These are phyloP conservation scores for Trichechus manatus DNA, from an alignment of 2,113 vertebrate species.

Conservation along the genomic window DNA sequence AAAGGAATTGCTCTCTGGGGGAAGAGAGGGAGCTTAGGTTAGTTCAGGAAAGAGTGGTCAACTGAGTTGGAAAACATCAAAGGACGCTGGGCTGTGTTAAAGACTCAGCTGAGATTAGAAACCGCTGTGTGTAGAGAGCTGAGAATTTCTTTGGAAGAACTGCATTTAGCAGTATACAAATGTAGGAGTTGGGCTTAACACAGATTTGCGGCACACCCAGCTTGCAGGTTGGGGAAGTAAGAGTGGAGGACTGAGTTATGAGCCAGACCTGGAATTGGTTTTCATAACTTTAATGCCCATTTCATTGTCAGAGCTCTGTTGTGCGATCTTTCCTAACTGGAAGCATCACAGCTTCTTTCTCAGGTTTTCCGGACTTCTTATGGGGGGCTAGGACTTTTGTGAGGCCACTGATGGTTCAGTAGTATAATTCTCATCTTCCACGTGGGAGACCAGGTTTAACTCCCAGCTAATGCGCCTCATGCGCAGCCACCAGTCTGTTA, in stretches of 20 bases:
- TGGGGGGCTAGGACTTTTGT: too few relatives aligned
- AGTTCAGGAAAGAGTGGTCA: not conserved
- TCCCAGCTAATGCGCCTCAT: too few relatives aligned
- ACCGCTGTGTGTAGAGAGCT: accelerated
- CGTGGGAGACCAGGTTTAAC: too few relatives aligned
- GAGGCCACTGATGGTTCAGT: too few relatives aligned
- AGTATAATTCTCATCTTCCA: too few relatives aligned
- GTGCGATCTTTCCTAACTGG: not conserved
- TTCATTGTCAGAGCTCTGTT: not conserved
- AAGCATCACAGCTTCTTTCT: not conserved
- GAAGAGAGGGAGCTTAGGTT: too few relatives aligned
- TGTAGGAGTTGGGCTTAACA: accelerated
- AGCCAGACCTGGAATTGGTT: not conserved
- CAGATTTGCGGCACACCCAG: accelerated
- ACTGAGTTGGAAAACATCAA: not conserved
- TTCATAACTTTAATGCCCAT: accelerated
- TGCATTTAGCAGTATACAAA: accelerated
- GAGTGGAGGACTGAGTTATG: too few relatives aligned
- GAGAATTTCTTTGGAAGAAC: not conserved
- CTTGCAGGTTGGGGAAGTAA: not conserved
- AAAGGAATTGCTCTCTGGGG: not conserved
- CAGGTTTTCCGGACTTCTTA: not conserved
- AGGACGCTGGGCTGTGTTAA: not conserved
- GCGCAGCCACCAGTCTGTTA: too few relatives aligned
- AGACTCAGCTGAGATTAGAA: not conserved